These are phyloP conservation scores for Galbula dea DNA, from an alignment of 2,113 vertebrate species.

Conservation along the genomic window DNA sequence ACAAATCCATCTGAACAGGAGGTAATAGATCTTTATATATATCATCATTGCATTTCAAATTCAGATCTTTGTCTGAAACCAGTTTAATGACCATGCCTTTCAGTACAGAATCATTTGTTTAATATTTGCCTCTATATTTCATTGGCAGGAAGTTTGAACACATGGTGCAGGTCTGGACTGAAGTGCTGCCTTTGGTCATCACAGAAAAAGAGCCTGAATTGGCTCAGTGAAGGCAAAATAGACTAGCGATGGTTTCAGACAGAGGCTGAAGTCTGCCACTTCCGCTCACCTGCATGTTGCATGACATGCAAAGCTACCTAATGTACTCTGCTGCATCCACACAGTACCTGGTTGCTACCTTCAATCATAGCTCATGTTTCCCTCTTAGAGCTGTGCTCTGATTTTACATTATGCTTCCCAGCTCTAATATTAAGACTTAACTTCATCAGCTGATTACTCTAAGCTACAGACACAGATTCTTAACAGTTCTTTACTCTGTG, in stretches of 20 bases:
- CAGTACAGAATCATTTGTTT: not conserved
- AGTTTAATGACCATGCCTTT: not conserved
- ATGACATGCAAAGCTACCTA: not conserved
- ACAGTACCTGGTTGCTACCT: not conserved
- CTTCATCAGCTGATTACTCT: not conserved
- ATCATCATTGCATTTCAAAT: not conserved
- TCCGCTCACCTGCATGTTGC: not conserved
- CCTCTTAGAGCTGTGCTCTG: not conserved
- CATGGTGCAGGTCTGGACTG: not conserved
- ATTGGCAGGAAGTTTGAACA: not conserved
- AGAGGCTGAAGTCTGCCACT: not conserved
- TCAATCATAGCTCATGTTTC: not conserved
- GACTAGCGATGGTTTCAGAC: not conserved
- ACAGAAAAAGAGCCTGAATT: not conserved
- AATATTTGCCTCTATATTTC: not conserved
- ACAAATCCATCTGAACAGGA: slow-evolving; percentile 91
- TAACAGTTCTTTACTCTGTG: not conserved
- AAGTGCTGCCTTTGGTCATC: not conserved
- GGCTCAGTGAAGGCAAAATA: not conserved
- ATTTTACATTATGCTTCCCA: not conserved
- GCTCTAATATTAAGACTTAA: not conserved
- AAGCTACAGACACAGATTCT: not conserved
- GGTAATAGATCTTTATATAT: slow-evolving; percentile 70
- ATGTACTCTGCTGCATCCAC: not conserved
- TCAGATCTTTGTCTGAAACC: not conserved